Conservation (phyloP, 2,888 invertebrate species). For the Eugnorisma glareosa region DNA sequence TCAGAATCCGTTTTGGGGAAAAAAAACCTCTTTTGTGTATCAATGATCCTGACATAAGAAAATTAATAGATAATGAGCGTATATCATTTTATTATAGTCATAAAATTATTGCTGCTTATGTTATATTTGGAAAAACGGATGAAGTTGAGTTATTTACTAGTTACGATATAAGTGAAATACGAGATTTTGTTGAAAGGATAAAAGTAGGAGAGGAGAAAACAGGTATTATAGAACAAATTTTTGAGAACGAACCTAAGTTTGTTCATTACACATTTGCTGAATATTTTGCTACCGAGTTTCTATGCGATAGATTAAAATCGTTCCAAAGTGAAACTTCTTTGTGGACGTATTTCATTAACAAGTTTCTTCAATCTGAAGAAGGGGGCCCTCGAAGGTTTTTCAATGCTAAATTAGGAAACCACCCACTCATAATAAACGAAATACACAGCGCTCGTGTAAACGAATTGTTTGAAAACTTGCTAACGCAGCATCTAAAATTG, state of each 20-base stretch:
- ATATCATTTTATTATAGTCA: conserved; percentile 42
- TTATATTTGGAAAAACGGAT: conserved; percentile 34
- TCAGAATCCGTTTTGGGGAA: conserved; percentile 61
- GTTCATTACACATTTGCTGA: conserved; percentile 65
- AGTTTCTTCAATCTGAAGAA: conserved; percentile 40
- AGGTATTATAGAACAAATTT: conserved; percentile 56
- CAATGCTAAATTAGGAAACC: conserved; percentile 42
- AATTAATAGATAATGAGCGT: conserved; percentile 51
- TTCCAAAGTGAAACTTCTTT: conserved; percentile 19
- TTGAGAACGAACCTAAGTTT: conserved; percentile 55
- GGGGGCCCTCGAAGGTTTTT: conserved; percentile 44
- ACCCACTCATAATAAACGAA: conserved; percentile 35
- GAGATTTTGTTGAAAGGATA: conserved; percentile 36
- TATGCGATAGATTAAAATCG: conserved; percentile 45
- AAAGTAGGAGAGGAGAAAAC: conserved; percentile 59
- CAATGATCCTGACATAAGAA: conserved; percentile 56
- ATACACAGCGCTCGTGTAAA: conserved; percentile 2
- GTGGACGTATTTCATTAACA: conserved; percentile 48
- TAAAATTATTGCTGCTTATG: conserved; percentile 51
- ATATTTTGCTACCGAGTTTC: conserved; percentile 61
- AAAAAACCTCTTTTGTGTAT: conserved; percentile 54
- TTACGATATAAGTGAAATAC: conserved; percentile 31
- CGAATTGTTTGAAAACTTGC: conserved; percentile 25
- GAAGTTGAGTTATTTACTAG: conserved; percentile 30
- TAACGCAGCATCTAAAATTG: conserved; percentile 16